Base-by-base conservation (phyloP, 2,113 vertebrate species). In the Phoxinus phoxinus region DNA sequence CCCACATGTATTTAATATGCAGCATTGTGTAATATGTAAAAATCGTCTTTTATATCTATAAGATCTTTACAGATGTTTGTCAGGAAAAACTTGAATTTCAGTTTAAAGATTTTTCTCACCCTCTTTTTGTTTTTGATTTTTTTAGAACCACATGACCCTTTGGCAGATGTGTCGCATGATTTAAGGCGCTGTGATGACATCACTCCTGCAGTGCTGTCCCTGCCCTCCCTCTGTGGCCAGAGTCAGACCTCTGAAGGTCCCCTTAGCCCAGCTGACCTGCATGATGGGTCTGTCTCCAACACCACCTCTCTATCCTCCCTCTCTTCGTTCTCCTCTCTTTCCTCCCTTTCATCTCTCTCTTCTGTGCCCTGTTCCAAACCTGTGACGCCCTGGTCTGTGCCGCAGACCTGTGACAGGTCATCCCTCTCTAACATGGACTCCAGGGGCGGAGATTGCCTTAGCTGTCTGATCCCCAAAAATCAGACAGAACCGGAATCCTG, bases 391-490 rank as follows among this genome's bases (percentile, higher is more conserved):
- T 97, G 96, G 96, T 96, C 96, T 44, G 91, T 96, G 88, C 95
- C 96, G 44, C 96, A 90, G 53, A 96, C 96, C 83, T 96, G 95
- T 85, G 96, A 97, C 84, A 96, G 96, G 94, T 92, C 89, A 71
- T 94, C 95, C 0, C 96, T 97, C 88, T 94, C 90, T 89, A 96
- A 96, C 90, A 96, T 96, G 96, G 96, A 97, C 90, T 95, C 96
- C 8, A 95, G 95, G 58, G 93, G 95, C 85, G 95, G 96, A 91
- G 96, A 96, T 93, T 97, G 96, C 88, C 93, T 97, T 90, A 96
- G 96, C 85, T 97, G 96, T 90, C 96, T 97, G 73, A 97, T 97
- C 91, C 96, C 96, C 17, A 96, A 97, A 93, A 96, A 96, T 87
- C 89, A 93, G 85, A 93, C 95, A 71, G 96, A 97, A 88, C 91